These are phyloP conservation scores for Platichthys stellatus DNA, from an alignment of 2,113 vertebrate species.

Conservation along the genomic window DNA sequence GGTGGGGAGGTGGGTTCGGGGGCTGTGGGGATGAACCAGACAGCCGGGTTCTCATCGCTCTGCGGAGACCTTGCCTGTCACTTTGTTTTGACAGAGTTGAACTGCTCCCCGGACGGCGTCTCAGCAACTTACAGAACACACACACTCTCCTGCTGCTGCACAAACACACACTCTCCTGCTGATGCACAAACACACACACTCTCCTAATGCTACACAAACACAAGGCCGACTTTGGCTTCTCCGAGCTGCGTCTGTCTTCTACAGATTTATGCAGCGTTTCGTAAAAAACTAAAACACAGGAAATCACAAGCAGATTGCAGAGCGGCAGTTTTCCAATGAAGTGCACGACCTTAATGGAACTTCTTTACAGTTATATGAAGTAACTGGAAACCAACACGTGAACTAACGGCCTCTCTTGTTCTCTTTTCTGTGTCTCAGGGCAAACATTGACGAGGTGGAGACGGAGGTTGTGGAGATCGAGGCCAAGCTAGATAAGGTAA, in stretches of 20 bases:
- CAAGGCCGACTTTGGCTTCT: background rate
- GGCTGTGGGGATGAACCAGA: conserved; percentile 19
- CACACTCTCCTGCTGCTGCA: background rate
- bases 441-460: conserved; percentile 96
- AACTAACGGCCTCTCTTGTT: conserved; percentile 19
- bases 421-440: conserved; percentile 83
- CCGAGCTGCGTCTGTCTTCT: conserved; percentile 4
- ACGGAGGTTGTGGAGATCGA: conserved; percentile 98
- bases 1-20: conserved; percentile 11
- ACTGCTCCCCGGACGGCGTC: conserved; percentile 49
- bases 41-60: conserved; percentile 4
- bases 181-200: conserved; percentile 29
- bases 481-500: conserved; percentile 97
- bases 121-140: conserved; percentile 36
- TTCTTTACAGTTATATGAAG: background rate
- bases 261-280: conserved; percentile 33
- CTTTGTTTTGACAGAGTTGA: conserved; percentile 60
- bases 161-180: background rate
- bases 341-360: conserved; percentile 1
- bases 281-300: conserved; percentile 26
- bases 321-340: conserved; percentile 8
- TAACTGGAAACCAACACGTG: background rate
- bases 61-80: conserved; percentile 41
- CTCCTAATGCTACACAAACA: background rate
- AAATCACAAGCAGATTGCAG: conserved; percentile 28